Evolutionary conservation across 2,888 invertebrate species (phyloP).

Genomic region (Oscheius onirici): DNA sequence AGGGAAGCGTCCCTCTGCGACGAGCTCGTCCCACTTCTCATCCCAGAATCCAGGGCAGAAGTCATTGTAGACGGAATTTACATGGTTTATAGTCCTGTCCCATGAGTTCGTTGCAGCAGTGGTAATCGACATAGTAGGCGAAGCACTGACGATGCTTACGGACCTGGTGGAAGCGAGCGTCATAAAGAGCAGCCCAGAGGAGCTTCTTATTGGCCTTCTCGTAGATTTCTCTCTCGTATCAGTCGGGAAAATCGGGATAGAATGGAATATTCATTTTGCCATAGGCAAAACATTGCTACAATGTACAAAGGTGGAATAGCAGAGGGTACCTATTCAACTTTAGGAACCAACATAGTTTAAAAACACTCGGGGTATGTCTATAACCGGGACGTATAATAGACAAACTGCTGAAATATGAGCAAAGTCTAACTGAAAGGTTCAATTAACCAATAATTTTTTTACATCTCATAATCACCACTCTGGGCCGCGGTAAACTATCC

Average conservation of each 20-base stretch:
- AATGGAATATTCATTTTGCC: too few relatives aligned
- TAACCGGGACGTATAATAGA: too few relatives aligned
- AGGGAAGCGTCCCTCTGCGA: conserved; percentile 70
- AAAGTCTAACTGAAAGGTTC: too few relatives aligned
- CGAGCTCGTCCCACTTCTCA: conserved; percentile 71
- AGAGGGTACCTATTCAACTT: too few relatives aligned
- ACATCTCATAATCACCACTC: too few relatives aligned
- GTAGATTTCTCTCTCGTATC: conserved; percentile 66
- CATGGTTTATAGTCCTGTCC: conserved; percentile 71
- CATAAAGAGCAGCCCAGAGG: conserved; percentile 82
- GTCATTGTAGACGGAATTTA: conserved; percentile 70
- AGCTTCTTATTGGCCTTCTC: conserved; percentile 64
- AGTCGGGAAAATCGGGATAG: conserved; percentile 69
- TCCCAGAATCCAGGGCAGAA: conserved; percentile 70
- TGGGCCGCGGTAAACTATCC: too few relatives aligned
- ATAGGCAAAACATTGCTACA: too few relatives aligned
- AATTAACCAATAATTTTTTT: too few relatives aligned
- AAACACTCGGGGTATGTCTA: too few relatives aligned
- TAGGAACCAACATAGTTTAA: too few relatives aligned
- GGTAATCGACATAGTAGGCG: conserved; percentile 71
- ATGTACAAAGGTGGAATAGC: too few relatives aligned
- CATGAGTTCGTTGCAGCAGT: conserved; percentile 71
- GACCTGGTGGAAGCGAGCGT: conserved; percentile 89
- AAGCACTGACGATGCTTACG: conserved; percentile 71
- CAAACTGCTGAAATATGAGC: too few relatives aligned